phyloP scores from a whole-genome alignment of 2,797 vertebrate genomes.

The Spinus pinus region DNA sequence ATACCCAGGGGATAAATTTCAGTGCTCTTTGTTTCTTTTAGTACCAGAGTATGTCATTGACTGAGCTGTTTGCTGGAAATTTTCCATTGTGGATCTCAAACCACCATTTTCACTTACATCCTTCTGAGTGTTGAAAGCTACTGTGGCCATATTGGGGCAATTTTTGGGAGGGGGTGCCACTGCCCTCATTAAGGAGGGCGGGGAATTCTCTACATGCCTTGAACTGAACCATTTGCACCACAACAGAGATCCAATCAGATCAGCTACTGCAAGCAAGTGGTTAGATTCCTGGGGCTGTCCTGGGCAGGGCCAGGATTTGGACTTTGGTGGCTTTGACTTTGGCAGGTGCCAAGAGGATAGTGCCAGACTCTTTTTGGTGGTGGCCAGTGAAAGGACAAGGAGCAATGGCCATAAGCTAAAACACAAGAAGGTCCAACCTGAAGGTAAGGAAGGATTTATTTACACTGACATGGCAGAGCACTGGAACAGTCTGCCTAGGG shows the following conservation, averaged over 20 bases:
- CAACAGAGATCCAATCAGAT: rapidly evolving
- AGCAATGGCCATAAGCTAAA: neutral
- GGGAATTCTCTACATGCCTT: neutral
- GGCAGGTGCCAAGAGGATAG: neutral
- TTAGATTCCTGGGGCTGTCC: neutral
- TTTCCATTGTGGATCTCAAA: neutral
- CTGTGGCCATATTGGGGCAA: rapidly evolving
- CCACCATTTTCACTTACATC: neutral
- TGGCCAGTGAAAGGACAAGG: neutral
- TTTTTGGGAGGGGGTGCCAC: neutral
- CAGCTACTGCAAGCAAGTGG: neutral
- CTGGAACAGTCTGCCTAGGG: neutral
- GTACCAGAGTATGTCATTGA: neutral
- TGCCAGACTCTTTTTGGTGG: neutral
- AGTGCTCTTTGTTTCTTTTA: neutral
- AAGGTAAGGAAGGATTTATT: neutral
- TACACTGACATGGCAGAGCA: neutral
- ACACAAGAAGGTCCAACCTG: neutral
- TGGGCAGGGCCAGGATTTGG: neutral
- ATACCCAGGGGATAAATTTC: neutral
- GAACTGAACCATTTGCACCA: neutral
- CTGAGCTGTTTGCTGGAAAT: neutral
- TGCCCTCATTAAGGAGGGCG: neutral
- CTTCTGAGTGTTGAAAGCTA: neutral
- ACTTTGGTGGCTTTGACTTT: neutral